phyloP scores from a whole-genome alignment of 1,140 invertebrate genomes.

The Lethocerus indicus region DNA sequence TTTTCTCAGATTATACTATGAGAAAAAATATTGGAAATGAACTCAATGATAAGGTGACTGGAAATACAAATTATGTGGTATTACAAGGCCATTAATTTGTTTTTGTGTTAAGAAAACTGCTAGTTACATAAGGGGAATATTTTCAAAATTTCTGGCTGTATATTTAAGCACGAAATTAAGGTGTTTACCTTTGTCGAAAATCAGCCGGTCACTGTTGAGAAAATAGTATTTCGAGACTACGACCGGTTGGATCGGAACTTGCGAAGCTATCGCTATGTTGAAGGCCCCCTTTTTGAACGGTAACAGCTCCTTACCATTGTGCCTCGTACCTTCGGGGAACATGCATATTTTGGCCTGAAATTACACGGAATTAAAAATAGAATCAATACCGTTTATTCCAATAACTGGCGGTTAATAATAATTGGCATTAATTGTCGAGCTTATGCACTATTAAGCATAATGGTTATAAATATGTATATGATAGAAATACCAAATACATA shows the following conservation, averaged over 20 bases:
- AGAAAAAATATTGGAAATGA: too few species aligned
- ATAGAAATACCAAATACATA: too few species aligned
- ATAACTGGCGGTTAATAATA: neutral
- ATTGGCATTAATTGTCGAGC: too few species aligned
- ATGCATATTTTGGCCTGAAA: constrained; percentile 48
- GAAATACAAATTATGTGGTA: too few species aligned
- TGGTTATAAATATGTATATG: neutral
- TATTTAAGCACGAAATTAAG: too few species aligned
- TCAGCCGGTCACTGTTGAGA: constrained; percentile 49
- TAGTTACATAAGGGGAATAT: too few species aligned
- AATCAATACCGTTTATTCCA: neutral
- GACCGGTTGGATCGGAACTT: constrained; percentile 72
- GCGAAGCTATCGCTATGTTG: constrained; percentile 68
- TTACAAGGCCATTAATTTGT: too few species aligned
- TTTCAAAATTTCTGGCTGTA: too few species aligned
- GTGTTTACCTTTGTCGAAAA: constrained; percentile 63
- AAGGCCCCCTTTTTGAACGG: constrained; percentile 90
- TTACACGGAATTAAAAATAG: constrained; percentile 7
- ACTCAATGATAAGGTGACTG: too few species aligned
- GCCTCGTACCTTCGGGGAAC: constrained; percentile 64
- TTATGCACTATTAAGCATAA: neutral
- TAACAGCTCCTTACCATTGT: constrained; percentile 42
- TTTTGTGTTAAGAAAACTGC: too few species aligned
- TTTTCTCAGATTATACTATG: too few species aligned
- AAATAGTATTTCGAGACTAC: constrained; percentile 81